Percentiles rank a stretch among this genome's conserved stretches.
phyloP scores from a whole-genome alignment of 1,140 invertebrate species.

The Euborellia annulipes region DNA sequence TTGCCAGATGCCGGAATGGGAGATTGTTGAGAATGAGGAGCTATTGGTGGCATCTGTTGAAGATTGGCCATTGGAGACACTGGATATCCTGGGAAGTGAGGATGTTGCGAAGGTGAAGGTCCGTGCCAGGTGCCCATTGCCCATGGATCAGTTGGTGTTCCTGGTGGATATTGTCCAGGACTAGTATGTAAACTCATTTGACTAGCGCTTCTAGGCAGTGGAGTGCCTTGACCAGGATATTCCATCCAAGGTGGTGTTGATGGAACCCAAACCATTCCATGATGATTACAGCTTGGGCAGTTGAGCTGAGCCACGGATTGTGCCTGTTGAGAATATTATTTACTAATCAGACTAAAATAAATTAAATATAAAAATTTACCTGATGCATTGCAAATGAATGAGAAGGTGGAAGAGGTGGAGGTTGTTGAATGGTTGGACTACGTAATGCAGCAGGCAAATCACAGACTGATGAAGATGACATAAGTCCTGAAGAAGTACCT shows the following conservation, averaged over 20 bases:
- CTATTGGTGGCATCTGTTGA: constrained; percentile 23
- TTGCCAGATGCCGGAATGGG: constrained; percentile 27
- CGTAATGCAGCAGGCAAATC: constrained; percentile 26
- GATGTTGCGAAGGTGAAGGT: constrained; percentile 19
- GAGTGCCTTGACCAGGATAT: constrained; percentile 33
- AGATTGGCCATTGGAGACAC: constrained; percentile 16
- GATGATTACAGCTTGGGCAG: constrained; percentile 36
- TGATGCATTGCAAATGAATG: constrained; percentile 1
- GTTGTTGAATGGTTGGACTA: constrained; percentile 16
- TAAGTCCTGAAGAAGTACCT: constrained; percentile 21
- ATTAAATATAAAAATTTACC: too few species aligned
- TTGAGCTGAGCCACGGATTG: constrained; percentile 53
- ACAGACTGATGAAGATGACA: constrained; percentile 33
- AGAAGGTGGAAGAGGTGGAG: constrained; percentile 1
- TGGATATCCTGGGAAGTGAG: constrained; percentile 26
- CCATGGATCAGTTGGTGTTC: neutral
- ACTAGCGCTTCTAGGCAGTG: too few species aligned
- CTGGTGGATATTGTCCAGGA: constrained; percentile 9
- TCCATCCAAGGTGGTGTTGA: constrained; percentile 14
- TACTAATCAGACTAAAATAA: too few species aligned
- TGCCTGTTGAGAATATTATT: constrained; percentile 29
- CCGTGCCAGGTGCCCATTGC: constrained; percentile 29
- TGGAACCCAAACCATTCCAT: constrained; percentile 24
- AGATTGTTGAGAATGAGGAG: constrained; percentile 26
- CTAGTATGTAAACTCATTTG: constrained; percentile 21